Evolutionary conservation across 30 jellyfish, hydroid and myxozoan species (phyloP).

Genomic region (Aurelia aurita complex sp. Pacific): DNA sequence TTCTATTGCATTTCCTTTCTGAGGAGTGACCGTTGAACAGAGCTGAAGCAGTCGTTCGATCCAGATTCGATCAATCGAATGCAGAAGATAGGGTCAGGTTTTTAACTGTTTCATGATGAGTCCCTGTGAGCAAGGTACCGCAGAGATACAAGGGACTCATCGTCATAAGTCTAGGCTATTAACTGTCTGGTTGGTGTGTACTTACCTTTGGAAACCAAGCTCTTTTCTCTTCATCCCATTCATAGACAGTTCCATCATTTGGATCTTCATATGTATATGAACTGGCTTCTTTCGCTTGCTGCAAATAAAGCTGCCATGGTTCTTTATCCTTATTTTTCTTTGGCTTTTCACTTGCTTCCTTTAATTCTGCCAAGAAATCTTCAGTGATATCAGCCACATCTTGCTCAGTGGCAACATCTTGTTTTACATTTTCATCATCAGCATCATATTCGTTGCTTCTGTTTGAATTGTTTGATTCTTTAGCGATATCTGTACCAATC

Average conservation of each 20-base stretch:
- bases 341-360: constrained; percentile 39
- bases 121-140: too few species aligned
- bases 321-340: neutral
- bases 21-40: too few species aligned
- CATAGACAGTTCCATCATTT: constrained; percentile 97
- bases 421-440: neutral
- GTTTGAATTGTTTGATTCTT: too few species aligned
- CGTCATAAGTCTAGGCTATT: too few species aligned
- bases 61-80: too few species aligned
- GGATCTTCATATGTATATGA: constrained; percentile 93
- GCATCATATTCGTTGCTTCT: neutral
- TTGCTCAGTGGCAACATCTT: constrained; percentile 17
- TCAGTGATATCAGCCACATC: constrained; percentile 28
- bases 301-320: constrained; percentile 75
- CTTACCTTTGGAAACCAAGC: constrained; percentile 99
- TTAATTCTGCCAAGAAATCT: constrained; percentile 45
- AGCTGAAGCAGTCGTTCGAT: too few species aligned
- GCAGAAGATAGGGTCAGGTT: too few species aligned
- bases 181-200: too few species aligned
- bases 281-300: constrained; percentile 34
- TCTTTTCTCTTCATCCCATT: constrained; percentile 95
- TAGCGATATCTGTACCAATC: neutral
- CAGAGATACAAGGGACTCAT: too few species aligned
- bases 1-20: too few species aligned
- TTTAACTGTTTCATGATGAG: too few species aligned